phyloP scores from a whole-genome alignment of 2,888 invertebrate genomes.

The Anoncus sp. region DNA sequence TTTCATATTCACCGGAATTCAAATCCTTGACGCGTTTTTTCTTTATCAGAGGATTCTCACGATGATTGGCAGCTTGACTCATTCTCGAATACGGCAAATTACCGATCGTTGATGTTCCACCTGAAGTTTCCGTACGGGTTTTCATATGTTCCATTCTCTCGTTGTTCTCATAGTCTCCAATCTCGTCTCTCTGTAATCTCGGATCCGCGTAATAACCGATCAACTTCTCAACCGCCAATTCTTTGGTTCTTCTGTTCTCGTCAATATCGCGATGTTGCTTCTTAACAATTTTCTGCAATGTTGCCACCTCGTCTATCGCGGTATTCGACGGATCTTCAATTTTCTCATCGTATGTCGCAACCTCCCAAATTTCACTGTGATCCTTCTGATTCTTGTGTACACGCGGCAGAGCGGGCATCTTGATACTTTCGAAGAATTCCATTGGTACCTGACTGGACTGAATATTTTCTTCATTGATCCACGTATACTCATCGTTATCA shows the following conservation, averaged over 20 bases:
- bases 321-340: conserved; percentile 24
- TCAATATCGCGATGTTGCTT: conserved; percentile 40
- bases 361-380: conserved; percentile 71
- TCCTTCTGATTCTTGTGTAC: conserved; percentile 52
- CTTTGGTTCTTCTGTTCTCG: conserved; percentile 57
- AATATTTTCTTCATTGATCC: conserved; percentile 59
- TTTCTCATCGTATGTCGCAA: conserved; percentile 58
- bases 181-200: conserved; percentile 14
- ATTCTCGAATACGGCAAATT: not conserved
- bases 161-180: conserved; percentile 13
- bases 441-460: conserved; percentile 60
- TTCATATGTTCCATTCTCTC: not conserved
- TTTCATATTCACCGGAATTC: not conserved
- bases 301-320: conserved; percentile 26
- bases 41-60: not conserved
- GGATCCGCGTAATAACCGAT: conserved; percentile 62
- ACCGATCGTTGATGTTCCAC: not conserved
- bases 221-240: conserved; percentile 56
- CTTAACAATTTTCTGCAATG: conserved; percentile 35
- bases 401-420: conserved; percentile 21
- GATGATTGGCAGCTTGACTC: not conserved
- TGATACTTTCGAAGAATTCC: conserved; percentile 67
- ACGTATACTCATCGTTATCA: conserved; percentile 52
- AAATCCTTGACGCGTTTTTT: conserved; percentile 12
- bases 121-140: not conserved